Evolutionary conservation across 2,113 vertebrate species (phyloP).

Genomic region (Rhineura floridana): DNA sequence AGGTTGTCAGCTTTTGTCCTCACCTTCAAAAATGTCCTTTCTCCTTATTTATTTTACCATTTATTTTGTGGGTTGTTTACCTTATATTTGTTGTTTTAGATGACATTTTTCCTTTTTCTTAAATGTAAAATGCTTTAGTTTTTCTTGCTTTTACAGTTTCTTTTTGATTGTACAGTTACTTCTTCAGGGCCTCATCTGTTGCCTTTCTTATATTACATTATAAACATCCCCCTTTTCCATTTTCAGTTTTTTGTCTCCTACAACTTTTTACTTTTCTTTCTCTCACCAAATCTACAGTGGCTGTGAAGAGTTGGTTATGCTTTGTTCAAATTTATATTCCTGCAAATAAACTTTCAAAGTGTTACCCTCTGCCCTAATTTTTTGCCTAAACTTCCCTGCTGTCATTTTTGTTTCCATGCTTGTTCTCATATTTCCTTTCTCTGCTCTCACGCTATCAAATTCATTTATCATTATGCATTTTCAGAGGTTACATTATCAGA

Average conservation of each 20-base stretch:
- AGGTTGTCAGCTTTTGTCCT: not conserved
- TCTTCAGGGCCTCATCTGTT: not conserved
- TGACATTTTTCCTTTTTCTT: not conserved
- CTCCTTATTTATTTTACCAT: not conserved
- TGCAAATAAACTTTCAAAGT: not conserved
- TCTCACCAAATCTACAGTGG: not conserved
- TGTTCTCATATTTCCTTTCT: not conserved
- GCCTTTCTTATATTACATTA: not conserved
- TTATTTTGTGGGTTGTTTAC: not conserved
- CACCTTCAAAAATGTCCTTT: not conserved
- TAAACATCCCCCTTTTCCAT: no score
- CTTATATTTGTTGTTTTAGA: not conserved
- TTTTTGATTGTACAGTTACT: not conserved
- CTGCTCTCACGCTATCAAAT: not conserved
- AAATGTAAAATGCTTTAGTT: not conserved
- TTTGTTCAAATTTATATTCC: not conserved
- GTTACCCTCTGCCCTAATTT: not conserved
- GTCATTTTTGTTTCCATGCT: not conserved
- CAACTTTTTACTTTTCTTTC: not conserved
- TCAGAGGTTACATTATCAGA: not conserved
- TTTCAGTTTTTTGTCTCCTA: not conserved
- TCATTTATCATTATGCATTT: not conserved
- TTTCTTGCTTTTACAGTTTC: not conserved
- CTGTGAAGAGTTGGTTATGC: not conserved
- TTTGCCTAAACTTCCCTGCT: not conserved